These are phyloP conservation scores for Alsophila aescularia DNA, from an alignment of 2,888 invertebrate species.

Conservation along the genomic window DNA sequence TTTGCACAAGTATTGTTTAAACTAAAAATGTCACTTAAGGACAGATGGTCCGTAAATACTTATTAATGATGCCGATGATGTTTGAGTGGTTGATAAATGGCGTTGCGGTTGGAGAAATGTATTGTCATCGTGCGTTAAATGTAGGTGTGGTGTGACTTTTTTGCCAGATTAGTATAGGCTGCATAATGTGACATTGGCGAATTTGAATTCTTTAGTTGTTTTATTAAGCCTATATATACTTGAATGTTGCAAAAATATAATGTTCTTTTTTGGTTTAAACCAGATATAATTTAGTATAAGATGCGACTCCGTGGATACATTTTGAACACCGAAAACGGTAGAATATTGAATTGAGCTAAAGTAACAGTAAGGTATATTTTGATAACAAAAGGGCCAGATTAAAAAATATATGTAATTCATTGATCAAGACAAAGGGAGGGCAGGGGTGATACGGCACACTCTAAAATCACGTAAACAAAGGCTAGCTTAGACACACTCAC, in stretches of 20 bases:
- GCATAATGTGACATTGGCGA: background rate
- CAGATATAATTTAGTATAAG: too few relatives aligned
- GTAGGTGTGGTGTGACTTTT: conserved; percentile 7
- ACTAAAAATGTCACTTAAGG: conserved; percentile 43
- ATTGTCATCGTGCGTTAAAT: conserved; percentile 13
- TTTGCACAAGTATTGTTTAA: conserved; percentile 39
- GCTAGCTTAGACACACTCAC: too few relatives aligned
- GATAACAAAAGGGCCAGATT: too few relatives aligned
- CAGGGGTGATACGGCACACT: too few relatives aligned
- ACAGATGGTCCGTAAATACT: conserved; percentile 70
- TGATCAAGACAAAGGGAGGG: too few relatives aligned
- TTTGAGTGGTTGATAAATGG: conserved; percentile 45
- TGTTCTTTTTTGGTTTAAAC: background rate
- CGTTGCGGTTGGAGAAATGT: conserved; percentile 29
- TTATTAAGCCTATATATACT: too few relatives aligned
- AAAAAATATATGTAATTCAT: too few relatives aligned
- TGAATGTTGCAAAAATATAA: background rate
- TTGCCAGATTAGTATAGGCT: background rate
- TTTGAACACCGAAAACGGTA: too few relatives aligned
- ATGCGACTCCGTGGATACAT: too few relatives aligned
- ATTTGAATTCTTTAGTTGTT: background rate
- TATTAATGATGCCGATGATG: conserved; percentile 65
- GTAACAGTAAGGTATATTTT: too few relatives aligned
- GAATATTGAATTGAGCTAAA: too few relatives aligned
- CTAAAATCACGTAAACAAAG: too few relatives aligned